Conservation (phyloP, 2,113 vertebrate genomes). For the Campylorhamphus procurvoides region DNA sequence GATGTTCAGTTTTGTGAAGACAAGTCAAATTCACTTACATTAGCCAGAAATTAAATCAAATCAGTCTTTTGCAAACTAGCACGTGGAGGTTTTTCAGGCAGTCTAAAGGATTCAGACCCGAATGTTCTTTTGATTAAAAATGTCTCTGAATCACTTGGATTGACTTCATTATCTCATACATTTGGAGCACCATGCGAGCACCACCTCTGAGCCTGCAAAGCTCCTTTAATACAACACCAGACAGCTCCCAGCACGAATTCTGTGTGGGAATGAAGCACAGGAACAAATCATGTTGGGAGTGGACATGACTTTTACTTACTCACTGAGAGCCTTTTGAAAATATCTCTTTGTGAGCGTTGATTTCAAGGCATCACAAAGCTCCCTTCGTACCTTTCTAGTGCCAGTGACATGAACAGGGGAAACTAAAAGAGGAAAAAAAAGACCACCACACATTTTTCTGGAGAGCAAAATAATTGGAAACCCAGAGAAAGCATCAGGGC, state of each 20-base stretch:
- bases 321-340: background rate
- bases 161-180: rapidly evolving
- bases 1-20: background rate
- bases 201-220: background rate
- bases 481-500: background rate
- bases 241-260: background rate
- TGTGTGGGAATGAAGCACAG: background rate
- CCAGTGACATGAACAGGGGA: background rate
- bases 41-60: rapidly evolving
- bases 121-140: background rate
- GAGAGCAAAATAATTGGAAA: background rate
- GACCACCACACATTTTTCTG: background rate
- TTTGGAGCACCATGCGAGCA: background rate
- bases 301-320: background rate
- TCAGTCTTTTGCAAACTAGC: background rate
- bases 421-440: background rate
- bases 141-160: background rate
- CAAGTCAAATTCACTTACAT: background rate
- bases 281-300: background rate
- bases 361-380: background rate
- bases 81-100: background rate
- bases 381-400: background rate
- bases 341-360: background rate
- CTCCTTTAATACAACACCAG: no score
- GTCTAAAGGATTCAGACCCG: background rate